These are phyloP conservation scores for Caloenas nicobarica DNA, from an alignment of 2,113 vertebrate species.

Conservation along the genomic window DNA sequence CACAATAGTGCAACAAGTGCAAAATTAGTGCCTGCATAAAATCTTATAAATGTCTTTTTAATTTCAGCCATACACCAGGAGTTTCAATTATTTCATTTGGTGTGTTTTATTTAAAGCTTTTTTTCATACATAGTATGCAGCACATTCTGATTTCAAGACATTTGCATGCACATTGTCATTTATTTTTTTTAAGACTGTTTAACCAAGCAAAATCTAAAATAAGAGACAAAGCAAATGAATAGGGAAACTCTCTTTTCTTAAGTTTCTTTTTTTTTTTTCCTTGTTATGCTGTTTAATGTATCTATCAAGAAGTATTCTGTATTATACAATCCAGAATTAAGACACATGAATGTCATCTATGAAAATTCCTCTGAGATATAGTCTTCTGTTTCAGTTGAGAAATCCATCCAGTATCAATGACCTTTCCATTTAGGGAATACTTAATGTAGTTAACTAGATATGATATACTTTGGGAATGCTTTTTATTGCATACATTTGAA, in stretches of 20 bases:
- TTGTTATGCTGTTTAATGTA: not conserved
- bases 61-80: not conserved
- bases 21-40: not conserved
- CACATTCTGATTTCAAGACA: not conserved
- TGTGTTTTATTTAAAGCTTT: not conserved
- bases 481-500: slow-evolving; percentile 60
- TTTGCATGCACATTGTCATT: not conserved
- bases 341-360: slow-evolving; percentile 25
- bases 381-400: slow-evolving; percentile 41
- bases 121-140: not conserved
- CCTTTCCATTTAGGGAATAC: slow-evolving; percentile 54
- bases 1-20: not conserved
- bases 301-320: not conserved
- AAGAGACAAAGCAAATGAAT: not conserved
- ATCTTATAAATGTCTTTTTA: not conserved
- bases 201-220: not conserved
- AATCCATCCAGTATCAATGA: slow-evolving; percentile 52
- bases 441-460: slow-evolving; percentile 55
- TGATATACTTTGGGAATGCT: slow-evolving; percentile 57
- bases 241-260: not conserved
- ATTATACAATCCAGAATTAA: slow-evolving; percentile 29
- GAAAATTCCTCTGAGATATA: slow-evolving; percentile 42
- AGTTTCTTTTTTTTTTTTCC: not conserved
- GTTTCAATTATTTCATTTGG: not conserved
- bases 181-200: not conserved